Base-by-base conservation (phyloP, 1,140 invertebrate species). In the Heliconius eleuchia region DNA sequence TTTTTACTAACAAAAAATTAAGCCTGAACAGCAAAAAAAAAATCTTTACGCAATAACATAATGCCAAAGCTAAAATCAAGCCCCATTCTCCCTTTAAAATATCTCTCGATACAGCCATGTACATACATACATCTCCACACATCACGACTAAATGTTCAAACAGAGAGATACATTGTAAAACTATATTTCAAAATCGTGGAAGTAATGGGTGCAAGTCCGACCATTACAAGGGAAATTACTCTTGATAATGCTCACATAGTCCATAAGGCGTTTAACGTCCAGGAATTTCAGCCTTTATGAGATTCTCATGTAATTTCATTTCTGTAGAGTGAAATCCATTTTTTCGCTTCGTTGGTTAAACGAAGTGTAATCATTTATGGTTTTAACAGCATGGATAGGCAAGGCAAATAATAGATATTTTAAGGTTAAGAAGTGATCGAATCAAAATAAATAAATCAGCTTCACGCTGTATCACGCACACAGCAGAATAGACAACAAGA, bases 161-260 rank as follows among this genome's bases (percentile, higher is more conserved):
- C 27, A 23, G 34, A 42, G 71, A 39, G 71, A 39, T 72, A 72
- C 34, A 72, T 72, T 42, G 71, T 72, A 19, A 42, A 72, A 18
- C 71, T 42, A 72, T 72, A 39, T 72, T 72, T 72, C 42, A 72
- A 72, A 72, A 18, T 39, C 37, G 71, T 39, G 37, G 18, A 37
- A 71, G 71, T 72, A 72, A 72, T 72, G 71, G 37, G 71, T 72
- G 16, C 37, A 72, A 42, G 30, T 72, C 34, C 37, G 71, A 72
- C 71, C 71, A 72, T 72, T 72, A 72, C 71, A 72, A 72, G 37
- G n/a, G 71, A 72, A 72, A 72, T 72, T 42, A 72, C 34, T 72
- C 71, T 72, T 72, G 30, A 39, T 72, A 72, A 72, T 72, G 71
- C 37, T 39, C 71, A 72, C 71, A 72, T 42, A 72, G 60, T 66